phyloP scores from a whole-genome alignment of 2,113 vertebrate genomes.

The Neotragus pygmaeus region DNA sequence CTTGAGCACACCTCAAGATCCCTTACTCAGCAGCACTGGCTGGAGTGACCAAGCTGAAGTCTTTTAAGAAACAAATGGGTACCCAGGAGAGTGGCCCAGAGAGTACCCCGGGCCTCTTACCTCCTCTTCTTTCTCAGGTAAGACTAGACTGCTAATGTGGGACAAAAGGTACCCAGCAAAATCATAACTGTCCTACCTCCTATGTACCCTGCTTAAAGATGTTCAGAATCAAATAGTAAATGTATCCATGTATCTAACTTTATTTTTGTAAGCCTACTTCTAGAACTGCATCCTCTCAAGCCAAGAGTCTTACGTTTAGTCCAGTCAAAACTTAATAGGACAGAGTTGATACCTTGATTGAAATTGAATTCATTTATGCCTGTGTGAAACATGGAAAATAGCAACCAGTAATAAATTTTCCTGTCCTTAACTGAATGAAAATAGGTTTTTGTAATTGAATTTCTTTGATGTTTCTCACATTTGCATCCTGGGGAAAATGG shows the following conservation, averaged over 20 bases:
- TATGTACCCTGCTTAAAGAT: not conserved
- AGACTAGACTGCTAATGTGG: not conserved
- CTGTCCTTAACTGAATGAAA: slow-evolving; percentile 56
- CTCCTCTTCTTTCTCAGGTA: not conserved
- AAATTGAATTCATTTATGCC: slow-evolving; percentile 57
- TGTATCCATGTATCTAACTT: not conserved
- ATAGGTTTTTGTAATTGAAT: slow-evolving; percentile 72
- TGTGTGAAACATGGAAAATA: slow-evolving; percentile 46
- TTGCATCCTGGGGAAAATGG: slow-evolving; percentile 60
- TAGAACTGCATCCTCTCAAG: not conserved
- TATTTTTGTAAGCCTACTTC: not conserved
- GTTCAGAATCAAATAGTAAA: not conserved
- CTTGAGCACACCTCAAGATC: not conserved
- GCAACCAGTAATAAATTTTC: slow-evolving; percentile 58
- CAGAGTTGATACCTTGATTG: slow-evolving; percentile 39
- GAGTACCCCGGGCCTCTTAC: not conserved
- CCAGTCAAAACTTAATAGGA: slow-evolving; percentile 54
- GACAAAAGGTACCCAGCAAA: not conserved
- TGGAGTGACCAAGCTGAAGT: not conserved
- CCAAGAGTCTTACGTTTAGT: not conserved
- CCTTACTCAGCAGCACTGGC: accelerated
- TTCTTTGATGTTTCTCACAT: slow-evolving; percentile 61
- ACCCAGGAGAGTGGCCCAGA: not conserved
- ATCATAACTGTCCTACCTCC: not conserved
- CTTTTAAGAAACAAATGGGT: not conserved